Conservation (phyloP, 64 coral and sea anemone genomes). For the Trachythela sp. region DNA sequence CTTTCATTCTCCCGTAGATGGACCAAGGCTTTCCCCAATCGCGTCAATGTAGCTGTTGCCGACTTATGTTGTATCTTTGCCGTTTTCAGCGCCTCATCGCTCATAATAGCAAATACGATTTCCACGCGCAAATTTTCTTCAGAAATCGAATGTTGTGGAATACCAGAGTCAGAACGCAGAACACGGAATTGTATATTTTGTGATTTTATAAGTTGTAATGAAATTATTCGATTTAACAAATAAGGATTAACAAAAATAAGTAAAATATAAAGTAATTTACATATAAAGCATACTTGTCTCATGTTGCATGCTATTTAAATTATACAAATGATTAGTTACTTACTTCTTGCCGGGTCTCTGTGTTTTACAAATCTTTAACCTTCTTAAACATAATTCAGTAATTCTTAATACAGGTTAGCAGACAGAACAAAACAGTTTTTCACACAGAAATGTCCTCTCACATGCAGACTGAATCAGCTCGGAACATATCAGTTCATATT, state of each 20-base stretch:
- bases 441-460: not conserved
- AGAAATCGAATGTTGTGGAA: constrained; percentile 19
- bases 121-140: not conserved
- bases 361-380: not conserved
- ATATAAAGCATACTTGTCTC: no score
- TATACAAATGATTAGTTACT: not conserved
- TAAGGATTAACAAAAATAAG: not conserved
- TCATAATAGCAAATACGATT: not conserved
- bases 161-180: not conserved
- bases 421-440: not conserved
- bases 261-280: not conserved
- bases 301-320: no score
- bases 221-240: constrained; percentile 9
- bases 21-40: not conserved
- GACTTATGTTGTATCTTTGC: not conserved
- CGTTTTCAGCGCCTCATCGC: not conserved
- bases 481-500: no score
- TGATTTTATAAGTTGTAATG: not conserved
- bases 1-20: not conserved
- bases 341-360: not conserved
- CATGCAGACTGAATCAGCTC: no score
- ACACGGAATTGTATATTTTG: not conserved
- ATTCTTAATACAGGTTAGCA: constrained; percentile 21
- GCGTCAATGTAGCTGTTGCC: not conserved
- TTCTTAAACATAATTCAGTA: no score